Base-by-base conservation (phyloP, 1,140 invertebrate species). In the Zeugodacus cucurbitae region DNA sequence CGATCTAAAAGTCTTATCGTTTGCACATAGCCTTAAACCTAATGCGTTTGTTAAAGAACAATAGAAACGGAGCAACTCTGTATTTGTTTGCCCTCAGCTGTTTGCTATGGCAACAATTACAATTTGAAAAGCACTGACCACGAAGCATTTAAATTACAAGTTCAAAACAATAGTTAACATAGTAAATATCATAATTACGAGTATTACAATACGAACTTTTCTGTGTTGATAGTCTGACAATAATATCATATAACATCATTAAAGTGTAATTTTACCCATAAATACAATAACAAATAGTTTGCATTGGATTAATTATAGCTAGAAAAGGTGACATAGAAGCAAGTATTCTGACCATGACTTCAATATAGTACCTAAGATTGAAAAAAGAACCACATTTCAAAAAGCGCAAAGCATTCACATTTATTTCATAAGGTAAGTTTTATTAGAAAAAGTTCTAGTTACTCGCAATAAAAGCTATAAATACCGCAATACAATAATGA, bases 381-480 rank as follows among this genome's bases (percentile, higher is more conserved):
- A 54, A 54, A 17, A 54, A 54, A 54, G 0, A 54, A 54, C 20
- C 14, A 54, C 48, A 20, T 54, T 54, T 54, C 20, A 3, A 54
- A 54, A 2, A 0, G 48, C 11, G 48, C 48, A 54, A 54, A 54
- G 48, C 48, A 54, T 54, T 54, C 48, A 54, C 17, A 54, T 54
- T 54, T 54, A 48, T 48, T 48, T 48, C 41, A 54, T 82, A 82
- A 82, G 74, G 37, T 82, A 82, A 82, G 37, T 48, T 48, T 82
- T 82, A 48, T 44, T 48, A 82, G 8, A 82, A 82, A 82, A 48
- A 37, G 17, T 86, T 29, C 85, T 58, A 58, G 57, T 86, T 59
- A 86, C n/a, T 86, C 44, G 29, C 54, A 86, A 82, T 86, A 86
- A 58, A 29, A 59, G 29, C 85, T 86, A 86, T 58, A 86, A 86